Evolutionary conservation across 2,113 vertebrate genomes (phyloP).

Genomic region (Ariopsis seemanni): DNA sequence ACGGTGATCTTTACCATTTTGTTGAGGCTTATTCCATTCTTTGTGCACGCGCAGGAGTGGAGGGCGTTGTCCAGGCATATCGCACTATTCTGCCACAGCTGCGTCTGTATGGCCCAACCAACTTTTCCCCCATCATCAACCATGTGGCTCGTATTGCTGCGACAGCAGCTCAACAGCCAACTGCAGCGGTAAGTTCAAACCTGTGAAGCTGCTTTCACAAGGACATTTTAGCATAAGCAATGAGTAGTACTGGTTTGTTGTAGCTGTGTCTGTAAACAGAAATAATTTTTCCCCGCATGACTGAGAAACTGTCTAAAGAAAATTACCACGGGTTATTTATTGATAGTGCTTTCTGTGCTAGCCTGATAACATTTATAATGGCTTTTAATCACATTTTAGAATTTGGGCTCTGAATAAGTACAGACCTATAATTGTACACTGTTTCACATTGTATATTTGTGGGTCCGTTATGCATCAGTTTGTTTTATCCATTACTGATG

Average conservation of each 20-base stretch:
- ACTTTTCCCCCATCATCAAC: conserved; percentile 90
- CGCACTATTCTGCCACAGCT: conserved; percentile 80
- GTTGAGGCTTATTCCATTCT: neutral
- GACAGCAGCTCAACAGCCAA: conserved; percentile 67
- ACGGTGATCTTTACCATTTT: neutral
- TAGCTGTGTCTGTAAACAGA: neutral
- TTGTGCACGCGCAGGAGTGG: conserved; percentile 73
- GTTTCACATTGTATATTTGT: too few relatives aligned
- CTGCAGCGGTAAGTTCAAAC: conserved; percentile 74
- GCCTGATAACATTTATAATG: neutral
- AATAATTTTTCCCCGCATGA: neutral
- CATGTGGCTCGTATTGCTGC: conserved; percentile 83
- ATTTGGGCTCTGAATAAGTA: neutral
- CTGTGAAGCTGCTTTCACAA: neutral
- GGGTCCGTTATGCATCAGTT: too few relatives aligned
- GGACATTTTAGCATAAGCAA: neutral
- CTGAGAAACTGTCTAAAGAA: neutral
- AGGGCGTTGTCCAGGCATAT: conserved; percentile 88
- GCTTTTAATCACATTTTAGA: neutral
- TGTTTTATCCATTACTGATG: too few relatives aligned
- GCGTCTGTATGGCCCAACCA: conserved; percentile 87
- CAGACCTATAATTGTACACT: too few relatives aligned
- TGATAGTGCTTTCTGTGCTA: neutral
- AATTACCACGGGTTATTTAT: neutral
- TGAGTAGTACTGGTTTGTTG: neutral